Base-by-base conservation (phyloP, 2,888 invertebrate genomes). In the Nasonia oneida region DNA sequence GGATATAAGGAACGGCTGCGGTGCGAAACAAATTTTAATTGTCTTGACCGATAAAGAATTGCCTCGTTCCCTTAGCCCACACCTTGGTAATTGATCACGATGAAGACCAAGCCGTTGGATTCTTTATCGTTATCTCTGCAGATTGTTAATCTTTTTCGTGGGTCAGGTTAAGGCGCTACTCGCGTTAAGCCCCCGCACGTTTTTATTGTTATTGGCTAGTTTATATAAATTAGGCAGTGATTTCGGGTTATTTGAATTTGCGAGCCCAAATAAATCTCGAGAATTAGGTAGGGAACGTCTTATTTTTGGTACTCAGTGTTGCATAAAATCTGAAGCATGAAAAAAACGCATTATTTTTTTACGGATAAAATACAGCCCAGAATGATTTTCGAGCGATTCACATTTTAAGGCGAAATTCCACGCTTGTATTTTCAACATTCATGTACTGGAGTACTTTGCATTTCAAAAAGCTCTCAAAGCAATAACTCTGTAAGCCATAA, bases 21-120 rank as follows among this genome's bases (percentile, higher is more conserved):
- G 71, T 23, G 29, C 53, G 77, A 81, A 85, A 85, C 78, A 85
- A 81, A 85, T 85, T 85, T 85, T 85, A 85, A 85, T 85, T 81
- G 85, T 81, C 78, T 78, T 53, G 67, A 15, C 53, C 50, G 81
- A 73, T 82, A 81, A 85, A 85, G 74, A 73, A 85, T 85, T 61
- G 78, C 75, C 71, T 71, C 57, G 53, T 61, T n/a, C 10, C n/a
- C n/a, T 75, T 61, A 33, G 57, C 64, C 50, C 23, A 23, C 67
- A 70, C 15, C 57, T 57, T 37, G 37, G 33, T 76, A 47, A 80
- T 81, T 76, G 81, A 84, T 84, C 84, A 76, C 84, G 70, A 75
- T 81, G 70, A 70, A 70, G 78, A 57, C n/a, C 47, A 23, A 79
- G 75, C 70, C 70, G 53, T 67, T 76, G 57, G 53, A 76, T 84